phyloP scores from a whole-genome alignment of 53 echinoderm and acorn worm species.

The Antedon mediterranea region DNA sequence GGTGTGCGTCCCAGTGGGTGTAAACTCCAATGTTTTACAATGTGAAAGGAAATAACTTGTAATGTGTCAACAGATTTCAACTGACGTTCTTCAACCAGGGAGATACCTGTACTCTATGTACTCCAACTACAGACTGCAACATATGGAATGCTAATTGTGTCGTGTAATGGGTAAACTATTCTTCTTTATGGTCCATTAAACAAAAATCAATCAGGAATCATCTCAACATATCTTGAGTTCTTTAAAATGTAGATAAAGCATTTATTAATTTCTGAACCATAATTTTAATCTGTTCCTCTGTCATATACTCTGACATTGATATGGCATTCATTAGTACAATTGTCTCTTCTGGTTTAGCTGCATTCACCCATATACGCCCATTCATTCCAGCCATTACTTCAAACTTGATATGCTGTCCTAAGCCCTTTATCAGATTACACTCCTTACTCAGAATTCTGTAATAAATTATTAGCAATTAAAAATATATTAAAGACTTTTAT shows the following conservation, averaged over 20 bases:
- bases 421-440: constrained; percentile 43
- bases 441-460: constrained; percentile 44
- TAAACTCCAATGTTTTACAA: too few species aligned
- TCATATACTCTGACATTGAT: constrained; percentile 54
- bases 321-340: constrained; percentile 63
- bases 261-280: constrained; percentile 51
- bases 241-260: constrained; percentile 28
- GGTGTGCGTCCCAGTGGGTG: too few species aligned
- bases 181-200: too few species aligned
- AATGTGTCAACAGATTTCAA: too few species aligned
- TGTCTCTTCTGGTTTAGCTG: constrained; percentile 31
- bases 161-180: too few species aligned
- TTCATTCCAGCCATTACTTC: constrained; percentile 80
- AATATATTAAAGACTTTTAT: neutral
- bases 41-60: too few species aligned
- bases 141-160: too few species aligned
- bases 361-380: constrained; percentile 66
- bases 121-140: too few species aligned
- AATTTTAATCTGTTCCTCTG: constrained; percentile 45
- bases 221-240: too few species aligned
- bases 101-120: too few species aligned
- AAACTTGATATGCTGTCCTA: constrained; percentile 48
- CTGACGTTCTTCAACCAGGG: too few species aligned
- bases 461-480: neutral
- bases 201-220: too few species aligned